phyloP scores from a whole-genome alignment of 2,113 vertebrate genomes.

The Cairina moschata region DNA sequence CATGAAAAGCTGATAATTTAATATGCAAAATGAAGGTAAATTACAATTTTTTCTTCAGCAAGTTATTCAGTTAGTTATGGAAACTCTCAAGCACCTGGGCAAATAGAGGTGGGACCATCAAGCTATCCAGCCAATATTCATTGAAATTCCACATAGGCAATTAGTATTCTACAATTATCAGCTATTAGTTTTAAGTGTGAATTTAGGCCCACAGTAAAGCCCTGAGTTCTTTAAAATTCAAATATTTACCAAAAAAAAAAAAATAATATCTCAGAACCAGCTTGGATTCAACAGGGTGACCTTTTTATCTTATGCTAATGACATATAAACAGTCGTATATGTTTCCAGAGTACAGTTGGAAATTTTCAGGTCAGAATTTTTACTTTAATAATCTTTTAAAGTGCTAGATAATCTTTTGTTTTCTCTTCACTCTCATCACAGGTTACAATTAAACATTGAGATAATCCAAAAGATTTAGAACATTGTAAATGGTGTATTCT shows the following conservation, averaged over 20 bases:
- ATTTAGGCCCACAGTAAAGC: not conserved
- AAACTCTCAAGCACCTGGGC: not conserved
- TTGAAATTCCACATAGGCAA: not conserved
- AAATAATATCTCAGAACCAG: not conserved
- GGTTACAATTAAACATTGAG: not conserved
- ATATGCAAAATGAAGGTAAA: not conserved
- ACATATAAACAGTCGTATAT: not conserved
- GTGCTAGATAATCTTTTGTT: not conserved
- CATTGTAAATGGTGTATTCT: not conserved
- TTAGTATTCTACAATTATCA: not conserved
- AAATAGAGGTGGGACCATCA: not conserved
- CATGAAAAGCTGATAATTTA: not conserved
- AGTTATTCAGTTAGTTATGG: not conserved
- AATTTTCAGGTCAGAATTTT: not conserved
- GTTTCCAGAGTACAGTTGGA: not conserved
- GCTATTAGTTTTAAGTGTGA: not conserved
- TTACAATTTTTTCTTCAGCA: not conserved
- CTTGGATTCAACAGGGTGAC: not conserved
- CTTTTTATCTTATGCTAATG: not conserved
- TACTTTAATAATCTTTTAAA: not conserved
- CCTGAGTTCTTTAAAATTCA: not conserved
- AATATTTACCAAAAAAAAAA: not conserved
- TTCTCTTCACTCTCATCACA: not conserved
- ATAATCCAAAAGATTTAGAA: not conserved
- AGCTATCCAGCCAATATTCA: not conserved